Evolutionary conservation across 1,140 invertebrate genomes (phyloP).

Genomic region (Scaptomyza montana): DNA sequence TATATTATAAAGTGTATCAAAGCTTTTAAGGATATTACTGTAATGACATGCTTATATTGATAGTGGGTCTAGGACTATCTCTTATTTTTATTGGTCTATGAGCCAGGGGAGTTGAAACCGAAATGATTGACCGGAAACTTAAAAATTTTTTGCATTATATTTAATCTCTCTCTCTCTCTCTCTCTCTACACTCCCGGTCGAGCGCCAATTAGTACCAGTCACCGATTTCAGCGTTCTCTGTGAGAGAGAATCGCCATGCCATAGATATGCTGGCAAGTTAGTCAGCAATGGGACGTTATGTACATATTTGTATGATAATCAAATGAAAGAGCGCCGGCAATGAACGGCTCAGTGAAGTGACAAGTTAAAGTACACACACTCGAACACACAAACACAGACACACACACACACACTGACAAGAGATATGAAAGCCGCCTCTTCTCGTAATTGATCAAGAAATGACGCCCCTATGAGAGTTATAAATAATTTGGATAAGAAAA

Average conservation of each 20-base stretch:
- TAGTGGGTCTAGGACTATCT: background rate
- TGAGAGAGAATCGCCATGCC: slow-evolving; percentile 22
- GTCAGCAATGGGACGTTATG: slow-evolving; percentile 60
- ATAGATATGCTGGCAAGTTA: slow-evolving; percentile 61
- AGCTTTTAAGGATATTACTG: background rate
- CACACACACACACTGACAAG: slow-evolving; percentile 1
- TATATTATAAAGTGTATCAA: no score
- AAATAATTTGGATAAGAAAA: slow-evolving; percentile 53
- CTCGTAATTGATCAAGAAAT: slow-evolving; percentile 72
- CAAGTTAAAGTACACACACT: slow-evolving; percentile 35
- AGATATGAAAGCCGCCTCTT: slow-evolving; percentile 52
- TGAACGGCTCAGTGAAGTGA: slow-evolving; percentile 36
- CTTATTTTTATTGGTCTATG: no score
- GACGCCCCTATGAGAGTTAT: slow-evolving; percentile 64
- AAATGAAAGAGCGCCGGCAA: slow-evolving; percentile 27
- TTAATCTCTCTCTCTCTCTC: background rate
- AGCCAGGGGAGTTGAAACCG: background rate
- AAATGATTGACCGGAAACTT: slow-evolving; percentile 35
- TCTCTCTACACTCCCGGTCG: slow-evolving; percentile 8
- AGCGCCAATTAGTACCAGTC: slow-evolving; percentile 78
- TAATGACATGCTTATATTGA: no score
- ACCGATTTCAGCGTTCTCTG: slow-evolving; percentile 44
- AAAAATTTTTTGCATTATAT: slow-evolving; percentile 35
- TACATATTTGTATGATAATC: slow-evolving; percentile 54
- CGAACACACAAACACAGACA: background rate